These are phyloP conservation scores for Schizotus pectinicornis DNA, from an alignment of 2,888 invertebrate species.

Conservation along the genomic window DNA sequence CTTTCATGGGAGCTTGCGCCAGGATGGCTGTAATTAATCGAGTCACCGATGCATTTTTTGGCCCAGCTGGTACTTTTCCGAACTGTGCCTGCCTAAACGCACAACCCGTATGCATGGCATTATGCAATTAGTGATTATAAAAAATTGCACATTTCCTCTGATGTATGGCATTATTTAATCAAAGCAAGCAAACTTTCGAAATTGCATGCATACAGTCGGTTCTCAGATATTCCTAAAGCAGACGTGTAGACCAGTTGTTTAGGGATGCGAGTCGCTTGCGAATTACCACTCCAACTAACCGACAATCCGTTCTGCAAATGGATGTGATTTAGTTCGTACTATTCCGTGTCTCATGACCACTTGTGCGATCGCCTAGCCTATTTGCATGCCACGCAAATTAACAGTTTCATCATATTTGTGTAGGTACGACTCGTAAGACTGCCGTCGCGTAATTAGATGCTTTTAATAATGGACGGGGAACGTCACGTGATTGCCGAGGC, in stretches of 20 bases:
- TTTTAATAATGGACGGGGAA: not conserved
- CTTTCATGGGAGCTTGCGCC: constrained; percentile 1
- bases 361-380: constrained; percentile 19
- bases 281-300: constrained; percentile 39
- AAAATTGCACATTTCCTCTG: constrained; percentile 49
- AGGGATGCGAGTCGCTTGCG: constrained; percentile 23
- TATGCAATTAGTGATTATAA: constrained; percentile 40
- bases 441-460: not conserved
- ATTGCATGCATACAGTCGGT: constrained; percentile 1
- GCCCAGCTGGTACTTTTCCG: constrained; percentile 18
- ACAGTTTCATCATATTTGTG: constrained; percentile 8
- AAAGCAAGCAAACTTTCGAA: constrained; percentile 27
- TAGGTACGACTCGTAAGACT: not conserved
- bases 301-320: constrained; percentile 42
- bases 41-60: constrained; percentile 5
- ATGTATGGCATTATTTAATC: constrained; percentile 45
- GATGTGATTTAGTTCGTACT: constrained; percentile 36
- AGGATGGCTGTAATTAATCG: constrained; percentile 15
- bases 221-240: not conserved
- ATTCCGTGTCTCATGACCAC: constrained; percentile 26
- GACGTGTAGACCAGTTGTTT: not conserved
- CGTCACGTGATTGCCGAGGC: not conserved
- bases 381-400: constrained; percentile 23
- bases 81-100: constrained; percentile 15
- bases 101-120: constrained; percentile 27